Evolutionary conservation across 2,797 vertebrate genomes (phyloP).

Genomic region (Chelmon rostratus): DNA sequence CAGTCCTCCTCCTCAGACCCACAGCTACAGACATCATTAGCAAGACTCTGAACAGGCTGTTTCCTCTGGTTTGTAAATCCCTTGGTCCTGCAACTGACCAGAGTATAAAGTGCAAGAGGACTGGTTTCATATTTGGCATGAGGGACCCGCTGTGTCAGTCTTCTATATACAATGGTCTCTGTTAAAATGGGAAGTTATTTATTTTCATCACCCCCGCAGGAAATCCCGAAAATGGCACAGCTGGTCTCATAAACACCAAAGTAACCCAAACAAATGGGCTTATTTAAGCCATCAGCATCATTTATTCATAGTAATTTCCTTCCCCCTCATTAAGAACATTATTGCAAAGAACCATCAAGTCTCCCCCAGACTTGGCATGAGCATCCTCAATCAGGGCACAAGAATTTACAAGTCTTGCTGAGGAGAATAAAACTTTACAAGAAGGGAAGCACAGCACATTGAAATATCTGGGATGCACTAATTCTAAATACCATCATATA

Average conservation of each 20-base stretch:
- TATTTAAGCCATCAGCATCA: slow-evolving; percentile 29
- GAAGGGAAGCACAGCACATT: slow-evolving; percentile 11
- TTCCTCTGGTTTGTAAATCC: slow-evolving; percentile 57
- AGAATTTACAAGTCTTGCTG: slow-evolving; percentile 31
- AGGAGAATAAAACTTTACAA: slow-evolving; percentile 33
- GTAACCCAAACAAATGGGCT: slow-evolving; percentile 47
- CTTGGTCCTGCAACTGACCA: slow-evolving; percentile 40
- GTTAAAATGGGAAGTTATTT: slow-evolving; percentile 41
- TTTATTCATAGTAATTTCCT: slow-evolving; percentile 31
- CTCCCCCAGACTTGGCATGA: slow-evolving; percentile 28
- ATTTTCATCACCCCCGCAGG: slow-evolving; percentile 32
- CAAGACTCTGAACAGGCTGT: slow-evolving; percentile 52
- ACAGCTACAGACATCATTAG: slow-evolving; percentile 77
- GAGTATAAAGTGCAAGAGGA: slow-evolving; percentile 49
- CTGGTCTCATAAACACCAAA: slow-evolving; percentile 30
- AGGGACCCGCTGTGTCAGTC: slow-evolving; percentile 41
- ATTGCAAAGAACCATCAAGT: slow-evolving; percentile 21
- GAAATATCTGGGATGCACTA: neutral
- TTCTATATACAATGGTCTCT: slow-evolving; percentile 15
- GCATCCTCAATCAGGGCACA: slow-evolving; percentile 6
- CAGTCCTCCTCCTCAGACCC: slow-evolving; percentile 56
- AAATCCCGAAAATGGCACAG: slow-evolving; percentile 25
- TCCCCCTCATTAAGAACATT: slow-evolving; percentile 41
- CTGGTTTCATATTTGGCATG: slow-evolving; percentile 37
- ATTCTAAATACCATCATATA: neutral